phyloP scores from a whole-genome alignment of 2,888 invertebrate genomes.

The Parelbella ahira region DNA sequence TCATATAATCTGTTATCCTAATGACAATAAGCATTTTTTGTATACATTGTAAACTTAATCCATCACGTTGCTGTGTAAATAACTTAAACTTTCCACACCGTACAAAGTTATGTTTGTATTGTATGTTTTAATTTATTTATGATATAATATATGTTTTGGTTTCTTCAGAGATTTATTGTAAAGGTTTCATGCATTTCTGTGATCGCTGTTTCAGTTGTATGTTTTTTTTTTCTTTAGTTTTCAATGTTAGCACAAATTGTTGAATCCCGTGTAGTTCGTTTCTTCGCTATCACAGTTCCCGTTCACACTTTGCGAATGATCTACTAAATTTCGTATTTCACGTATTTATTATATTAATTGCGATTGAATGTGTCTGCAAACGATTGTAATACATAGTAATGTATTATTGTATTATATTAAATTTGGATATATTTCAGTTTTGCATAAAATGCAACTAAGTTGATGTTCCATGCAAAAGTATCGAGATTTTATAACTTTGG shows the following conservation, averaged over 20 bases:
- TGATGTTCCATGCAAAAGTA: slow-evolving; percentile 5
- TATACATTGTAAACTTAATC: slow-evolving; percentile 48
- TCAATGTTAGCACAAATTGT: slow-evolving; percentile 56
- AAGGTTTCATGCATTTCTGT: slow-evolving; percentile 72
- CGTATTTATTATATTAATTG: slow-evolving; percentile 17
- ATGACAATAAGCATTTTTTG: slow-evolving; percentile 74
- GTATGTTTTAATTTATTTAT: slow-evolving; percentile 41
- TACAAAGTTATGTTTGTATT: slow-evolving; percentile 45
- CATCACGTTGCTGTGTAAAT: slow-evolving; percentile 41
- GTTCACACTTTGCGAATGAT: too few relatives aligned
- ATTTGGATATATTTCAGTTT: too few relatives aligned
- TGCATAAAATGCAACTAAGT: slow-evolving; percentile 18
- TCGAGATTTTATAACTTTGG: slow-evolving; percentile 5
- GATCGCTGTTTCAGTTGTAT: slow-evolving; percentile 63
- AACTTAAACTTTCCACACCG: slow-evolving; percentile 43
- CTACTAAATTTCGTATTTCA: too few relatives aligned
- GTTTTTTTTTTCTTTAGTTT: slow-evolving; percentile 48
- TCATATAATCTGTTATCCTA: slow-evolving; percentile 46
- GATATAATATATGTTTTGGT: slow-evolving; percentile 37
- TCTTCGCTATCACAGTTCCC: too few relatives aligned
- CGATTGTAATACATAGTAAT: slow-evolving; percentile 28
- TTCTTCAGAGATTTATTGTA: slow-evolving; percentile 53
- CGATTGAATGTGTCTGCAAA: slow-evolving; percentile 3
- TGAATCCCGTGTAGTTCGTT: slow-evolving; percentile 25
- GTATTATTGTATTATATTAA: too few relatives aligned